phyloP scores from a whole-genome alignment of 1,140 invertebrate species.

The Drosophila jambulina region DNA sequence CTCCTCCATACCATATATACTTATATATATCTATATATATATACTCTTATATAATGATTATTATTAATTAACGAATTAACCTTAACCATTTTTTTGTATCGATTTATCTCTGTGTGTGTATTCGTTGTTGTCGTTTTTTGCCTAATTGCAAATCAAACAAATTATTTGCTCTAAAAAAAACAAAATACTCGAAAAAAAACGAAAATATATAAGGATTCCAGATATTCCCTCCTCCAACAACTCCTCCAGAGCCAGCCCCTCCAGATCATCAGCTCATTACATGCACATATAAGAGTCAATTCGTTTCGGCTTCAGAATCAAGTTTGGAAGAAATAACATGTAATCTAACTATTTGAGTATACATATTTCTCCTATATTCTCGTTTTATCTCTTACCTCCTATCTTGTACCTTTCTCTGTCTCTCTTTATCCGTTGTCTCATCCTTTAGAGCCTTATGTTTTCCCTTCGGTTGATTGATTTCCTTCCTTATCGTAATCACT shows the following conservation, averaged over 20 bases:
- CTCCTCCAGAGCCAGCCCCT: conserved; percentile 92
- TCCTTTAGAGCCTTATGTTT: conserved; percentile 10
- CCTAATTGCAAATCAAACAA: conserved; percentile 74
- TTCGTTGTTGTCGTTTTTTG: conserved; percentile 80
- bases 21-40: conserved; percentile 35
- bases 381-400: conserved; percentile 58
- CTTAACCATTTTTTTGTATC: conserved; percentile 72
- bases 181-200: conserved; percentile 41
- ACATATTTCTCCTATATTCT: conserved; percentile 69
- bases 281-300: conserved; percentile 85
- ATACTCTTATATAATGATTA: conserved; percentile 56
- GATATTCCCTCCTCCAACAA: conserved; percentile 92
- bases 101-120: conserved; percentile 83
- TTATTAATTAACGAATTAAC: conserved; percentile 77
- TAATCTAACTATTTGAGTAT: conserved; percentile 85
- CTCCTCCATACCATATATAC: conserved; percentile 33
- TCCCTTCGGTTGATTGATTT: not conserved
- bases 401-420: conserved; percentile 12
- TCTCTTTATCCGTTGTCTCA: conserved; percentile 14
- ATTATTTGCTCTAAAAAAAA: conserved; percentile 55
- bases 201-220: conserved; percentile 88
- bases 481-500: conserved; percentile 25
- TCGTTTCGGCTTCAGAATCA: conserved; percentile 88
- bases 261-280: conserved; percentile 89
- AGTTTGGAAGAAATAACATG: conserved; percentile 89